Base-by-base conservation (phyloP, 2,797 vertebrate species). In the Labeo calbasu region DNA sequence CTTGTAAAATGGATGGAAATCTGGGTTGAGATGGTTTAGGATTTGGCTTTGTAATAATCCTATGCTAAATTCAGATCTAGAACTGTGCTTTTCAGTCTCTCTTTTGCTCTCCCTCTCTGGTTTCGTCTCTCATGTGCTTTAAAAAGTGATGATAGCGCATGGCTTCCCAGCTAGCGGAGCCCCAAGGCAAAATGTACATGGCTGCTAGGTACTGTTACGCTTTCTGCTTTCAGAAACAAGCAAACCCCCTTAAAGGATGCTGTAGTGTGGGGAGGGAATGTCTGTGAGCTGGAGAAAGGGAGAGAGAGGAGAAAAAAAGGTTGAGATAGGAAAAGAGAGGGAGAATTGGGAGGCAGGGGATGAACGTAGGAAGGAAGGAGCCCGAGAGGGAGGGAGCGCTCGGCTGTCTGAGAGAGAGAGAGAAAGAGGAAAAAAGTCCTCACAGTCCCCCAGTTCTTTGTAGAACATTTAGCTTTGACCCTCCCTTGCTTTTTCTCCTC, bases 381-480 rank as follows among this genome's bases (percentile, higher is more conserved):
- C 84, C 76, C 61, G 21, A 80, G 72, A 83, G 75, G 83, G 82
- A 87, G 82, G 85, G 84, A 82, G 75, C n/a, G 23, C 79, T 86
- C 21, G 21, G 78, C 78, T 80, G 84, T 86, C 84, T 85, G 32
- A 79, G 66, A 71, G 72, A 71, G 72, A 71, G 80, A 86, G 89
- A 73, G 90, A 92, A 69, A 88, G 90, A 88, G 86, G 81, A 87
- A 91, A 90, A 90, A 90, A 92, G 90, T 91, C 92, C 93, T 95
- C 94, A 94, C 90, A 92, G 95, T 95, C 95, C 92, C 95, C 93
- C 92, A 95, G 94, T 96, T 96, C 95, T 97, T 96, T 96, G 97
- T 95, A 96, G 95, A 95, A 96, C 96, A 94, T 95, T 95, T 96
- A 96, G 95, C 96, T 97, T 95, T 96, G 97, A 97, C 97, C 97